phyloP scores from a whole-genome alignment of 2,888 invertebrate genomes.

The Strigamia maritima region DNA sequence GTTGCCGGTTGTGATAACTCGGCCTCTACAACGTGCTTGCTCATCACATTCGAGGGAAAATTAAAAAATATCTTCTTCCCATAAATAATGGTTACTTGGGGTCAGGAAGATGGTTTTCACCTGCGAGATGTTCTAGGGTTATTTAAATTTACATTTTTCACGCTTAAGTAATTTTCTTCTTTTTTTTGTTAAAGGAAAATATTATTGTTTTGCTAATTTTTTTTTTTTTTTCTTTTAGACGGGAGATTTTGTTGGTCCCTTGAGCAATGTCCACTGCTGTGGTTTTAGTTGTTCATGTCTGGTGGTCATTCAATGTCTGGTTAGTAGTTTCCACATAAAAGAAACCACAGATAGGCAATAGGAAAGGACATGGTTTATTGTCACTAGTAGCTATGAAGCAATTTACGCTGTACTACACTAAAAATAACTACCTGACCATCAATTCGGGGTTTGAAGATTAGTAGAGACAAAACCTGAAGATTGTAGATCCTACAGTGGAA shows the following conservation, averaged over 20 bases:
- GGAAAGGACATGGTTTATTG: not conserved
- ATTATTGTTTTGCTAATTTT: not conserved
- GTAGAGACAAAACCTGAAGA: not conserved
- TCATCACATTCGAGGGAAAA: not conserved
- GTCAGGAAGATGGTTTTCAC: not conserved
- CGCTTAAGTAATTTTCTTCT: not conserved
- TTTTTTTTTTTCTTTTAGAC: not conserved
- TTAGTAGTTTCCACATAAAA: constrained; percentile 9
- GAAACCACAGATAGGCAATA: not conserved
- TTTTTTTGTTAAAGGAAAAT: not conserved
- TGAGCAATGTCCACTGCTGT: not conserved
- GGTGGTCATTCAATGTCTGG: constrained; percentile 10
- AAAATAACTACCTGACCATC: not conserved
- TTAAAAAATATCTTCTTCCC: not conserved
- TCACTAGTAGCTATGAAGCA: not conserved
- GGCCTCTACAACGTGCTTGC: not conserved
- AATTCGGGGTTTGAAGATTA: not conserved
- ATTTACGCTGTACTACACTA: not conserved
- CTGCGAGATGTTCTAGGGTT: constrained; percentile 6
- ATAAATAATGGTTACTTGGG: not conserved
- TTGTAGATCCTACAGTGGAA: not conserved
- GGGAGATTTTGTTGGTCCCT: not conserved
- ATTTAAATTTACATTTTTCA: constrained; percentile 19
- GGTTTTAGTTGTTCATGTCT: not conserved
- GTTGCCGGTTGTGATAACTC: constrained; percentile 10